phyloP scores from a whole-genome alignment of 2,888 invertebrate species.

The Caenorhabditis sulstoni region DNA sequence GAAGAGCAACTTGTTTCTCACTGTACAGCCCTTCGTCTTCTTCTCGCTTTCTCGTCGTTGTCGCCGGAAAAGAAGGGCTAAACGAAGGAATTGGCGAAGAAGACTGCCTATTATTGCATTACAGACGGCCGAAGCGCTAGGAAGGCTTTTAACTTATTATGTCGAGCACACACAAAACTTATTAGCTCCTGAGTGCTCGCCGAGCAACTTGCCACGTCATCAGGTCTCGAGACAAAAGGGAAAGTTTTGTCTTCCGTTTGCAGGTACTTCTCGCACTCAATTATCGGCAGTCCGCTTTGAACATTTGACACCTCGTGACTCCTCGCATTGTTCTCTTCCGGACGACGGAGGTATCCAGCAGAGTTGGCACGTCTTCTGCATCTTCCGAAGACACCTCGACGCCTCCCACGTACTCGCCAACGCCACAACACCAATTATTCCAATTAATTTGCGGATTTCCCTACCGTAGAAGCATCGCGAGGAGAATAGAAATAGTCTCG shows the following conservation, averaged over 20 bases:
- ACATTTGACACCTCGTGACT: constrained; percentile 56
- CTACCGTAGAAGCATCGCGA: constrained; percentile 31
- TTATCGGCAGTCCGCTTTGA: constrained; percentile 36
- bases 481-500: constrained; percentile 12
- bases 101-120: constrained; percentile 54
- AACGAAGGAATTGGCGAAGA: constrained; percentile 48
- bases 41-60: too few species aligned
- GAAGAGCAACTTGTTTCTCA: constrained; percentile 20
- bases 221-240: constrained; percentile 23
- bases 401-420: constrained; percentile 4
- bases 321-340: constrained; percentile 20
- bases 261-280: constrained; percentile 23
- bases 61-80: constrained; percentile 12
- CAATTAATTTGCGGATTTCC: constrained; percentile 51
- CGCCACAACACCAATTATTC: constrained; percentile 41
- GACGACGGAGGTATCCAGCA: constrained; percentile 39
- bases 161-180: constrained; percentile 43
- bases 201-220: constrained; percentile 45
- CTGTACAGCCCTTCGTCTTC: constrained; percentile 3
- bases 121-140: constrained; percentile 47
- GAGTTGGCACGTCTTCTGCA: constrained; percentile 11
- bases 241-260: constrained; percentile 42
- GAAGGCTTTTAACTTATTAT: constrained; percentile 58
- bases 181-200: constrained; percentile 21
- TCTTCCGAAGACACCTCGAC: constrained; percentile 9